Evolutionary conservation across 2,797 vertebrate genomes (phyloP).

Genomic region (Sorex maritimensis): DNA sequence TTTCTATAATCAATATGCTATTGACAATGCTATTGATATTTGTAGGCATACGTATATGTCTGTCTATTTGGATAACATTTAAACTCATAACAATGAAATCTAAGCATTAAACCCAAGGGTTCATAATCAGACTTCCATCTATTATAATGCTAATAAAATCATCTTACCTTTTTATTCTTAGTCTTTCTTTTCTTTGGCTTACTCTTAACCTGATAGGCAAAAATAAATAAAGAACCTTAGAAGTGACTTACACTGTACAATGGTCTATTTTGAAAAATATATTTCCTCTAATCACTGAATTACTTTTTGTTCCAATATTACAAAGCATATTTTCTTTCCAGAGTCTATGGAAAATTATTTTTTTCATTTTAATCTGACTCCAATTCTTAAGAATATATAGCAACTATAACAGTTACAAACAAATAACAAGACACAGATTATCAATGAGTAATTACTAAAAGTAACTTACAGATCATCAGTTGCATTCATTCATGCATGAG

Average conservation of each 20-base stretch:
- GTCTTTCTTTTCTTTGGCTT: conserved; percentile 85
- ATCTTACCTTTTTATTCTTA: conserved; percentile 86
- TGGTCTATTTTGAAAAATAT: conserved; percentile 51
- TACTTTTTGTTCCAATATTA: conserved; percentile 51
- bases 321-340: conserved; percentile 42
- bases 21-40: background rate
- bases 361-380: conserved; percentile 66
- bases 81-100: conserved; percentile 61
- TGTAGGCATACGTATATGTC: background rate
- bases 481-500: background rate
- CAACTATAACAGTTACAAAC: background rate
- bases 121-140: conserved; percentile 34
- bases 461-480: conserved; percentile 9
- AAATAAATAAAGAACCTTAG: conserved; percentile 68
- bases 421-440: too few species aligned
- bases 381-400: conserved; percentile 53
- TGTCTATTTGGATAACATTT: conserved; percentile 54
- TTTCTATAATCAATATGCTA: conserved; percentile 46
- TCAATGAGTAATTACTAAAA: background rate
- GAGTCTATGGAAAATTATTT: conserved; percentile 45
- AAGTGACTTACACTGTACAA: conserved; percentile 57
- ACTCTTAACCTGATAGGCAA: conserved; percentile 78
- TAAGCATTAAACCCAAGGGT: conserved; percentile 31
- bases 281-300: conserved; percentile 66
- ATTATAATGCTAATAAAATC: conserved; percentile 46